A percentile compares a stretch with the other conserved stretches of the same genome.
These are phyloP conservation scores for Axea sp. DNA, from an alignment of 2,888 invertebrate species.

Conservation along the genomic window DNA sequence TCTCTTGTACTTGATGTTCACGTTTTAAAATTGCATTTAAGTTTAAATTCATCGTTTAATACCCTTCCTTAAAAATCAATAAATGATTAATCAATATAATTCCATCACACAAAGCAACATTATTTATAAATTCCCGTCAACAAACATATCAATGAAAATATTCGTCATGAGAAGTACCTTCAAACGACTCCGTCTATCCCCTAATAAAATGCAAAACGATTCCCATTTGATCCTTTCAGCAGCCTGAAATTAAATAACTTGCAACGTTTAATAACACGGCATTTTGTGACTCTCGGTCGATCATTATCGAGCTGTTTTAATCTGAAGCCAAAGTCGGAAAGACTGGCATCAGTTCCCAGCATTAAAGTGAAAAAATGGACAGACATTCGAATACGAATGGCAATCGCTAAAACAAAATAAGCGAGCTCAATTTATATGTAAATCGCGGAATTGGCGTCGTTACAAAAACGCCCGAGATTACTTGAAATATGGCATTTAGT, in stretches of 20 bases:
- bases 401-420: conserved; percentile 20
- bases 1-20: too few relatives aligned
- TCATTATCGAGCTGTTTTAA: conserved; percentile 28
- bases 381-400: conserved; percentile 3
- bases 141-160: too few relatives aligned
- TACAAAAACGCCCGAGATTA: conserved; percentile 35
- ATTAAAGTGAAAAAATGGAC: conserved; percentile 25
- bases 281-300: background rate
- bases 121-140: too few relatives aligned
- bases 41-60: too few relatives aligned
- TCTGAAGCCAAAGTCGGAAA: conserved; percentile 8
- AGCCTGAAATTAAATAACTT: conserved; percentile 5
- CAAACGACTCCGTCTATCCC: too few relatives aligned
- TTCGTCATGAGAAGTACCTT: too few relatives aligned
- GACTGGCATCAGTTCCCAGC: background rate
- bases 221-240: background rate
- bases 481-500: conserved; percentile 32
- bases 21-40: too few relatives aligned
- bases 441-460: conserved; percentile 36
- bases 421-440: conserved; percentile 43
- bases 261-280: background rate
- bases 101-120: too few relatives aligned
- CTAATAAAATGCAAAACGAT: background rate
- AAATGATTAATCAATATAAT: too few relatives aligned
- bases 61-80: too few relatives aligned